phyloP scores from a whole-genome alignment of 2,113 vertebrate genomes.

The Gasterosteus nipponicus region DNA sequence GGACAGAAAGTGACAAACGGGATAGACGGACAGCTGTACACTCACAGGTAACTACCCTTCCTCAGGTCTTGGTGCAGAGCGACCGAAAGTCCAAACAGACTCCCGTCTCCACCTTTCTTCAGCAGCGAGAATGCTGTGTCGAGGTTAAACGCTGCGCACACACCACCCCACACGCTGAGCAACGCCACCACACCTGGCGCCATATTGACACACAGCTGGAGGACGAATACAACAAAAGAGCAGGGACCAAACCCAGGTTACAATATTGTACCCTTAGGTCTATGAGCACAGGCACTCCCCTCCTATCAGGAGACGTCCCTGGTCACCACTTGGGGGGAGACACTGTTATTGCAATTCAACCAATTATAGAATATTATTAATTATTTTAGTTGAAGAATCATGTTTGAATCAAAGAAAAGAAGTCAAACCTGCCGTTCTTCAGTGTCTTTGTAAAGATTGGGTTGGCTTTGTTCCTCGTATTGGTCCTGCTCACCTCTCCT shows the following conservation, averaged over 20 bases:
- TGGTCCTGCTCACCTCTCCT: no score
- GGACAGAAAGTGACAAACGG: background rate
- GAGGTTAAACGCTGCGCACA: conserved; percentile 47
- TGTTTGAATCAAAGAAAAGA: no score
- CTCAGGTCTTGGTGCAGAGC: conserved; percentile 63
- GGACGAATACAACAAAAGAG: background rate
- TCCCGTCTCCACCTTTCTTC: conserved; percentile 44
- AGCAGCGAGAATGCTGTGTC: conserved; percentile 66
- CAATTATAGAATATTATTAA: no score
- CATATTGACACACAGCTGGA: conserved; percentile 56
- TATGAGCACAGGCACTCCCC: background rate
- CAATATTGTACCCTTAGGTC: background rate
- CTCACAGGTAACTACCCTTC: conserved; percentile 52
- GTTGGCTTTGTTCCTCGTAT: no score
- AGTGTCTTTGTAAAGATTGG: no score
- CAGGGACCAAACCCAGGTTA: no score
- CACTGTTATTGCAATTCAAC: no score
- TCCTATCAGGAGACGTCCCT: no score
- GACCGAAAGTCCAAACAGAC: conserved; percentile 69
- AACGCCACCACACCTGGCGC: conserved; percentile 22
- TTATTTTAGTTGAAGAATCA: no score
- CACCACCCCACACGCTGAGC: conserved; percentile 11
- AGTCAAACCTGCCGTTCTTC: no score
- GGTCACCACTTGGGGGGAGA: no score
- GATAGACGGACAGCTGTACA: conserved; percentile 17